Conservation (phyloP, 2,888 invertebrate species). For the Monopis laevigella region DNA sequence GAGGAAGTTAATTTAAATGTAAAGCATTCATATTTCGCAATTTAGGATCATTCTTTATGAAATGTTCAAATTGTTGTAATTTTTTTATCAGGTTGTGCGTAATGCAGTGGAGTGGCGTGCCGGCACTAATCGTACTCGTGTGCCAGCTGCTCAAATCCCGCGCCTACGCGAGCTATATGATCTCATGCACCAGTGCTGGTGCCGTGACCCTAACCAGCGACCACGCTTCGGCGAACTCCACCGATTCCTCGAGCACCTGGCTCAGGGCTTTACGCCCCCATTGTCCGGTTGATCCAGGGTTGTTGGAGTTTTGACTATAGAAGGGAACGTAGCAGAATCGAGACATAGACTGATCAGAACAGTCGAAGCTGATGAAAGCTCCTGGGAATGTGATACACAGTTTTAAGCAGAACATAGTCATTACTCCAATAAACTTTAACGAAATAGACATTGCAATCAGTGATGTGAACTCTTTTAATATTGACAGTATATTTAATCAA, state of each 20-base stretch:
- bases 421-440: no score
- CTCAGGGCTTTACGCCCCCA: conserved; percentile 70
- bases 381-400: conserved; percentile 7
- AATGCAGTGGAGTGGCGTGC: conserved; percentile 74
- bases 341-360: conserved; percentile 1
- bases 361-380: no score
- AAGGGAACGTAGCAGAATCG: background rate
- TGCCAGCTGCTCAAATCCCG: conserved; percentile 71
- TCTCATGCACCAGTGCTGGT: conserved; percentile 93
- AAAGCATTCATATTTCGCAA: no score
- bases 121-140: conserved; percentile 46
- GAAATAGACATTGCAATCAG: no score
- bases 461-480: no score
- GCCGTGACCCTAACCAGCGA: conserved; percentile 79
- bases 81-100: conserved; percentile 69
- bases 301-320: conserved; percentile 10
- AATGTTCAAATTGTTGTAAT: no score
- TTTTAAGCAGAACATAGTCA: conserved; percentile 3
- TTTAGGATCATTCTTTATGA: no score
- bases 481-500: no score
- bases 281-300: conserved; percentile 23
- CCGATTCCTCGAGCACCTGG: conserved; percentile 83
- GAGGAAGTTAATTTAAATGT: no score
- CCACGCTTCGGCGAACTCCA: conserved; percentile 91
- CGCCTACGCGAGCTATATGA: conserved; percentile 89